Percentiles rank a stretch among this genome's conserved stretches.
phyloP scores from a whole-genome alignment of 2,797 vertebrate genomes.

The Sebastolobus alascanus region DNA sequence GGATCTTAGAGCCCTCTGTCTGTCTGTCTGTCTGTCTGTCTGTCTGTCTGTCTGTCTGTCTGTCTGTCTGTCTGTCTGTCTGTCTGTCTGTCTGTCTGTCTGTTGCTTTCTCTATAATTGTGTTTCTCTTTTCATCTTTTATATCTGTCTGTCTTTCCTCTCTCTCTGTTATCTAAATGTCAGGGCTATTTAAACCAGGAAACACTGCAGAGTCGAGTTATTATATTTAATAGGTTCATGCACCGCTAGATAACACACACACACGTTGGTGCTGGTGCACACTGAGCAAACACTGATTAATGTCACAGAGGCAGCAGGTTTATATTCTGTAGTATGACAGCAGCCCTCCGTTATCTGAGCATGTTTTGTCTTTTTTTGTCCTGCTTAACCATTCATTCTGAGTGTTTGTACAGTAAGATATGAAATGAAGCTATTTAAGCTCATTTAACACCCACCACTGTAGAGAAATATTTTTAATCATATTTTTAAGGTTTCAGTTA shows the following conservation, averaged over 20 bases:
- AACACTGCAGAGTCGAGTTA: conserved; percentile 25
- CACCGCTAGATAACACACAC: conserved; percentile 1
- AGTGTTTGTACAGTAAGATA: not conserved
- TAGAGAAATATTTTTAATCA: not conserved
- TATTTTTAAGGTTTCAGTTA: not conserved
- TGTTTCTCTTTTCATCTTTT: not conserved
- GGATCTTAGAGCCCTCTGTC: not conserved
- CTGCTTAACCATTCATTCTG: not conserved
- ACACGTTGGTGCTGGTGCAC: not conserved
- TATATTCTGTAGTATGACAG: conserved; percentile 20
- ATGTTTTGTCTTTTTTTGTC: conserved; percentile 16
- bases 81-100: not conserved
- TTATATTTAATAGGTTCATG: conserved; percentile 36
- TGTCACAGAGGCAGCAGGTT: conserved; percentile 22
- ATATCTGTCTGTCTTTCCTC: not conserved
- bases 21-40: not conserved
- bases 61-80: not conserved
- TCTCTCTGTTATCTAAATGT: conserved; percentile 43
- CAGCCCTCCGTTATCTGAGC: conserved; percentile 10
- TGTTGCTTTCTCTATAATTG: not conserved
- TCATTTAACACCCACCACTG: not conserved
- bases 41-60: too few relatives aligned
- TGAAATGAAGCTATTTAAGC: conserved; percentile 3
- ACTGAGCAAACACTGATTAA: conserved; percentile 42
- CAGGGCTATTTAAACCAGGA: conserved; percentile 40